phyloP scores from a whole-genome alignment of 2,888 invertebrate genomes.

The Diaperis boleti region DNA sequence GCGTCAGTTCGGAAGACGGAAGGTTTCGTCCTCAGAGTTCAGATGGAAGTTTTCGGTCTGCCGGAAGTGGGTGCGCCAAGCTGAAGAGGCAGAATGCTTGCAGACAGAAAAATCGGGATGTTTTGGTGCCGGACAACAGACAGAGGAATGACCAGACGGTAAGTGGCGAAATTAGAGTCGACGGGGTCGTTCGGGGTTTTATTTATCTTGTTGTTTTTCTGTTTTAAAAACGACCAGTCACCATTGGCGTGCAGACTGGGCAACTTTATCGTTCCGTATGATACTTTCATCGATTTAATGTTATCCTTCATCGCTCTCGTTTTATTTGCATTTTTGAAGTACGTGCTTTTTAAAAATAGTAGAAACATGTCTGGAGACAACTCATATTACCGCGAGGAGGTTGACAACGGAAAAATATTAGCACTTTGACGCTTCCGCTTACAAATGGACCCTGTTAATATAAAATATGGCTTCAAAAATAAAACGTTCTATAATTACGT shows the following conservation, averaged over 20 bases:
- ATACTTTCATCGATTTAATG: neutral
- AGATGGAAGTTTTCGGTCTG: slow-evolving; percentile 58
- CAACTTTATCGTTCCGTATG: neutral
- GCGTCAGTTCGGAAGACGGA: slow-evolving; percentile 61
- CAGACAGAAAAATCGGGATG: slow-evolving; percentile 61
- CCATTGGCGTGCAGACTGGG: neutral
- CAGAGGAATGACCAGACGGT: slow-evolving; percentile 50
- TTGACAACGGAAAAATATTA: neutral
- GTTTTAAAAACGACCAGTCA: neutral
- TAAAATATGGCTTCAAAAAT: slow-evolving; percentile 1
- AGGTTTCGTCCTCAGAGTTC: slow-evolving; percentile 43
- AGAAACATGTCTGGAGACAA: neutral
- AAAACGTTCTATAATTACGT: neutral
- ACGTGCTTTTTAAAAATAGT: neutral
- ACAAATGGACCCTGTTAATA: neutral
- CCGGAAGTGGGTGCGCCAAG: slow-evolving; percentile 63
- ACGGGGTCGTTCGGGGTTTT: neutral
- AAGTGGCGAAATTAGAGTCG: slow-evolving; percentile 42
- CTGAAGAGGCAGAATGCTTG: slow-evolving; percentile 64
- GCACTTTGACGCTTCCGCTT: neutral
- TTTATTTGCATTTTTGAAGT: neutral
- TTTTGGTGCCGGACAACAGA: slow-evolving; percentile 45
- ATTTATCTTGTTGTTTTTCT: neutral
- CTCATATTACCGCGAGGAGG: neutral
- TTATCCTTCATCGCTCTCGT: neutral